Base-by-base conservation (phyloP, 1,140 invertebrate genomes). In the Helicoverpa zea region DNA sequence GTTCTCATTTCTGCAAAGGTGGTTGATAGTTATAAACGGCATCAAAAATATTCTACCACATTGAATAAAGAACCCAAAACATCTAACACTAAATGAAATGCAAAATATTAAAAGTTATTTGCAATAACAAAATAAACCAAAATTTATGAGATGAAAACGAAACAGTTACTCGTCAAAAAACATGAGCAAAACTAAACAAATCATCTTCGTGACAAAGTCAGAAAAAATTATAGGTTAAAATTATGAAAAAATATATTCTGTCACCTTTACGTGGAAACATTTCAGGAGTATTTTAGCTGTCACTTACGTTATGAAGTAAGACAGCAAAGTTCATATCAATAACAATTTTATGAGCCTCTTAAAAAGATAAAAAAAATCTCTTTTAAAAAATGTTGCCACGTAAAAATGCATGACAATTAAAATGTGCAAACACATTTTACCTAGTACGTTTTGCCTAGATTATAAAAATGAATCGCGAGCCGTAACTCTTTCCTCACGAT, bases 171-270 rank as follows among this genome's bases (percentile, higher is more conserved):
- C 66, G 49, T 52, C 66, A 52, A 70, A 70, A 70, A 70, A 70
- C 18, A 70, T 70, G 66, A 51, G 66, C 63, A 70, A 70, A 70
- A 70, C 66, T 70, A 70, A 70, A 70, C 66, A 70, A 70, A 70
- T 3, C 49, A 70, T 16, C 66, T 70, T 70, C 66, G 49, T 52
- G 47, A 51, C n/a, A 13, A 70, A 51, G 66, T 29, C 49, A 51
- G 66, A 52, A 70, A 70, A 70, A 70, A 23, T 52, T 23, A 16
- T 52, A 70, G 29, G 43, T 29, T 23, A 23, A 23, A 23, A 23
- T 23, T 23, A 51, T 70, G 63, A 66, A 70, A 70, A 70, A 66
- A 66, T 52, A 52, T 16, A 23, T 70, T 10, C 4, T 11, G 7
- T 23, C 12, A 52, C 23, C 52, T 70, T 52, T 70, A 70, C 66